phyloP scores from a whole-genome alignment of 2,797 vertebrate species.

The Streptopelia turtur region DNA sequence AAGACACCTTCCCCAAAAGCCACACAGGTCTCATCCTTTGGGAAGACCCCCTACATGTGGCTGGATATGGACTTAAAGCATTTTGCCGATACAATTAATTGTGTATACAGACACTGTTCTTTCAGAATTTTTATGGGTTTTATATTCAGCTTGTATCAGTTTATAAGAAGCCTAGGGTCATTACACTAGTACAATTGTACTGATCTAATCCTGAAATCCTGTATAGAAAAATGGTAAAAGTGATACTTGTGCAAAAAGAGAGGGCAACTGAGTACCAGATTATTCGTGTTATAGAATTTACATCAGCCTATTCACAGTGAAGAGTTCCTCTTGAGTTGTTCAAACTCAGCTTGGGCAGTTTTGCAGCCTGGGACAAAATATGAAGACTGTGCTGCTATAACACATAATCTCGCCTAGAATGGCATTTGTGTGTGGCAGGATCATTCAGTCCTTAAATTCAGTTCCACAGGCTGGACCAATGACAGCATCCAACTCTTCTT shows the following conservation, averaged over 20 bases:
- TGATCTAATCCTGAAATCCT: neutral
- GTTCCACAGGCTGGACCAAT: slow-evolving; percentile 62
- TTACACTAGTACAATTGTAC: neutral
- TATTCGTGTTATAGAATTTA: neutral
- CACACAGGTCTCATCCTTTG: neutral
- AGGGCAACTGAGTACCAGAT: neutral
- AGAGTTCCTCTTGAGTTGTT: neutral
- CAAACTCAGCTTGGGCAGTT: neutral
- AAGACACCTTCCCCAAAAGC: neutral
- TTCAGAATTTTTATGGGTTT: neutral
- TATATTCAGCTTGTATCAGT: neutral
- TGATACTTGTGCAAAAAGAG: neutral
- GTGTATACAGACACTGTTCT: neutral
- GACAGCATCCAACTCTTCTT: slow-evolving; percentile 76
- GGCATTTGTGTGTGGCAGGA: slow-evolving; percentile 36
- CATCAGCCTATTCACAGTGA: neutral
- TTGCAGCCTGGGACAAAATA: neutral
- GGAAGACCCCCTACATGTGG: neutral
- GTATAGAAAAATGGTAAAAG: neutral
- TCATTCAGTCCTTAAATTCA: slow-evolving; percentile 71
- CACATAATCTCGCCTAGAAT: slow-evolving; percentile 81
- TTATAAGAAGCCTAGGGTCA: neutral
- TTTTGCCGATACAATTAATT: neutral
- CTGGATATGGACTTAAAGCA: neutral
- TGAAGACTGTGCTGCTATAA: slow-evolving; percentile 67